These are phyloP conservation scores for Rhysida immarginata DNA, from an alignment of 1,140 invertebrate genomes.

Conservation along the genomic window DNA sequence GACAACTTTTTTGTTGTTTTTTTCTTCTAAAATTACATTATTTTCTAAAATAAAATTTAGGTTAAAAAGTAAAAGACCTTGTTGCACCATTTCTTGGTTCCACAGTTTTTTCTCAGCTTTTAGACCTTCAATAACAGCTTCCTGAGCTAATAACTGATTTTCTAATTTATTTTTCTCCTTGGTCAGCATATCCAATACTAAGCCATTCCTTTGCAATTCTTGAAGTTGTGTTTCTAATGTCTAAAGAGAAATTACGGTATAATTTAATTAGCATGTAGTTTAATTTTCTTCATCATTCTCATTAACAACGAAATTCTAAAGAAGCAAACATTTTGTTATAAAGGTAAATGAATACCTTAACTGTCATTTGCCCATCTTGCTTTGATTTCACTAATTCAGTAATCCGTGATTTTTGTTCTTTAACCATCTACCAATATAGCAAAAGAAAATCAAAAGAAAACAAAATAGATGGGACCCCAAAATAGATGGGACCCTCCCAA, in stretches of 20 bases:
- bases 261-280: background rate
- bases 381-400: constrained; percentile 1
- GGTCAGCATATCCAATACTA: background rate
- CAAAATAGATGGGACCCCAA: too few relatives aligned
- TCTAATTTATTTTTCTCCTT: constrained; percentile 2
- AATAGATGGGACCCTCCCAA: too few relatives aligned
- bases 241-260: too few relatives aligned
- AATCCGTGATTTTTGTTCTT: constrained; percentile 3
- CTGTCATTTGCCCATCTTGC: background rate
- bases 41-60: too few relatives aligned
- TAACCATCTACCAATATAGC: background rate
- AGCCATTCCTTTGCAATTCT: background rate
- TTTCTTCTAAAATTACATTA: too few relatives aligned
- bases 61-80: too few relatives aligned
- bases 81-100: constrained; percentile 1
- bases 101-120: constrained; percentile 5
- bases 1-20: too few relatives aligned
- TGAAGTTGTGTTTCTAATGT: constrained; percentile 2
- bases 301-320: too few relatives aligned
- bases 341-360: too few relatives aligned
- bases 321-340: too few relatives aligned
- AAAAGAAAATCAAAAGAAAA: background rate
- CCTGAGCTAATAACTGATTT: background rate
- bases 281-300: background rate
- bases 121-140: constrained; percentile 2